Base-by-base conservation (phyloP, 1,140 invertebrate species). In the Riptortus pedestris region DNA sequence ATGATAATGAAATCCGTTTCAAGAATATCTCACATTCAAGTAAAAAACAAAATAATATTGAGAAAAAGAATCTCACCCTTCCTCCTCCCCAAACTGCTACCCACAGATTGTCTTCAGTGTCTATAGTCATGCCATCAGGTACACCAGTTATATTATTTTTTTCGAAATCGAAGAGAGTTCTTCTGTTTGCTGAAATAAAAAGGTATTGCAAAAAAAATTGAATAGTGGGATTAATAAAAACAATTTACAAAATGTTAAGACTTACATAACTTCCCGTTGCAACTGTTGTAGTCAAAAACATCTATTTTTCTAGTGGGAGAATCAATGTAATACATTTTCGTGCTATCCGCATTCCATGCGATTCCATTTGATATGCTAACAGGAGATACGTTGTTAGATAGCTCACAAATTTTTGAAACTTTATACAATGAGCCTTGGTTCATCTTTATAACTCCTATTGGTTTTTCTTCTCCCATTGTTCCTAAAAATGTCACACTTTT, bases 281-380 rank as follows among this genome's bases (percentile, higher is more conserved):
- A 74, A 9, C 84, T 75, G 68, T 92, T 80, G 69, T 85, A 93
- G 71, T 93, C 84, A 70, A 87, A 93, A 29, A 79, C 79, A 45
- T 82, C 79, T 28, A 91, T 78, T 70, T 81, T 77, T 55, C 75
- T 75, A 7, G 85, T 85, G 12, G 81, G 78, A 1, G 86, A 82
- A 71, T 91, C 87, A 1, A 88, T 87, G 71, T 86, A 90, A 73
- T 86, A 91, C 74, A 90, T 83, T 27, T 81, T 83, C 26, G 80
- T 80, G 63, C 83, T 80, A 48, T 83, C 79, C 5, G 76, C 71
- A 67, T 83, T 85, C 91, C 91, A 94, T 9, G 83, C 83, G 5
- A 93, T 72, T 0, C 91, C 91, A 72, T 93, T 95, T 28, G 87
- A 88, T 58, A 91, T 85, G 55, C 80, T 79, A 18, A 89, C 79